A percentile compares a stretch with the other conserved stretches of the same genome.
These are phyloP conservation scores for Cyclophora punctaria DNA, from an alignment of 2,888 invertebrate species.

Conservation along the genomic window DNA sequence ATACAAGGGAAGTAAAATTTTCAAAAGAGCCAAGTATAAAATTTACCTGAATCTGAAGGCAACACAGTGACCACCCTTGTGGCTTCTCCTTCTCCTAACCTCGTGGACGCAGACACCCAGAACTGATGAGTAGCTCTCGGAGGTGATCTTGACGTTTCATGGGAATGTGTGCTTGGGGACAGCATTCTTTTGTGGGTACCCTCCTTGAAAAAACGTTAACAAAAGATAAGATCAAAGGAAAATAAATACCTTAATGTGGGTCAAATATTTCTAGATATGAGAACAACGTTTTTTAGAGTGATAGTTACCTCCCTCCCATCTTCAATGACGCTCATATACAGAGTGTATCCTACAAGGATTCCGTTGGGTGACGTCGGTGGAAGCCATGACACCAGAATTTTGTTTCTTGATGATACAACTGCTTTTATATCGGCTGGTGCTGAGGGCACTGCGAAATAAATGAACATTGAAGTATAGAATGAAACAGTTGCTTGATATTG, in stretches of 20 bases:
- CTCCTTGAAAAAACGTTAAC: conserved; percentile 52
- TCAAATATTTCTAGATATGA: conserved; percentile 1
- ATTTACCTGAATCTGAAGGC: conserved; percentile 79
- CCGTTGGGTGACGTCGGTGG: conserved; percentile 91
- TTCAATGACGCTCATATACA: conserved; percentile 87
- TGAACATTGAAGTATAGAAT: neutral
- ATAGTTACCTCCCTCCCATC: conserved; percentile 77
- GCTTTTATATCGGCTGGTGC: conserved; percentile 94
- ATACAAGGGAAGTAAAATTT: too few relatives aligned
- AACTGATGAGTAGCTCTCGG: conserved; percentile 85
- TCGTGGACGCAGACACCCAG: conserved; percentile 83
- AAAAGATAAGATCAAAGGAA: too few relatives aligned
- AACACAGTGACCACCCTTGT: conserved; percentile 85
- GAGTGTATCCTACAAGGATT: conserved; percentile 85
- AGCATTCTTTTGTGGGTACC: conserved; percentile 85
- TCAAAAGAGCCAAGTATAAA: too few relatives aligned
- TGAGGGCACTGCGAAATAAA: conserved; percentile 81
- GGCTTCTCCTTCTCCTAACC: conserved; percentile 88
- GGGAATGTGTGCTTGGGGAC: conserved; percentile 80
- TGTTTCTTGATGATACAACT: conserved; percentile 87
- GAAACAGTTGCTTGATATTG: neutral
- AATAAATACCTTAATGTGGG: neutral
- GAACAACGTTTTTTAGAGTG: neutral
- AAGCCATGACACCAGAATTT: conserved; percentile 92
- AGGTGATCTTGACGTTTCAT: conserved; percentile 81